Base-by-base conservation (phyloP, 1,140 invertebrate species). In the Zaprionus gabonicus region DNA sequence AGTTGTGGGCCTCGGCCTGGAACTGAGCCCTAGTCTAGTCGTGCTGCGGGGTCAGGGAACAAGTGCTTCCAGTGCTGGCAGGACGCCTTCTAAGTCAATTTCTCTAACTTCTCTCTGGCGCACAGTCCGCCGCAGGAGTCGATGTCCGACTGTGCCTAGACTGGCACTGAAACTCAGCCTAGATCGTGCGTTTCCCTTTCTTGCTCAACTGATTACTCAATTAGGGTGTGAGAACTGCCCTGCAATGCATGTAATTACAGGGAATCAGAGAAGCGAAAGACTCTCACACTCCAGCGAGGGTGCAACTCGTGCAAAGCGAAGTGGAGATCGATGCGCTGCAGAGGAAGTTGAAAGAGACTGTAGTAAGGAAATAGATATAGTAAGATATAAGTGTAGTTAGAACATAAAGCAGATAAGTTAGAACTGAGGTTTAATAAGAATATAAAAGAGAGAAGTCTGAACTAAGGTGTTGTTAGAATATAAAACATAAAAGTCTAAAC, bases 131-230 rank as follows among this genome's bases (percentile, higher is more conserved):
- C 60, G 13, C 69, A 72, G 70, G 70, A 67, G 62, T 51, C 31
- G 58, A 51, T 57, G 27, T 60, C 57, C 31, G 38, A 55, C 69
- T 67, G 63, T 66, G 65, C 4, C 15, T 20, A 44, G 46, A 23
- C 23, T 23, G 23, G 28, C 15, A 34, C 15, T 25, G 34, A 41
- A 58, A n/a, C 46, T 68, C 27, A 63, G 44, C 23, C 3, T 27
- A 60, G 53, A 4, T 60, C 51, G 44, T 13, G 12, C 38, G 7
- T 41, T 36, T 17, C 17, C 27, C 76, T 60, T 20, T 46, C 41
- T 46, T 46, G 15, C 41, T 46, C 41, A 46, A 55, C 73, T 88
- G 78, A 88, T 81, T 71, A 46, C 78, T 88, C 84, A 88, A 90
- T 88, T 90, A 79, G 81, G 71, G 73, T 74, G 59, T 80, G 69